Base-by-base conservation (phyloP, 1,140 invertebrate species). In the Bicyclus anynana region DNA sequence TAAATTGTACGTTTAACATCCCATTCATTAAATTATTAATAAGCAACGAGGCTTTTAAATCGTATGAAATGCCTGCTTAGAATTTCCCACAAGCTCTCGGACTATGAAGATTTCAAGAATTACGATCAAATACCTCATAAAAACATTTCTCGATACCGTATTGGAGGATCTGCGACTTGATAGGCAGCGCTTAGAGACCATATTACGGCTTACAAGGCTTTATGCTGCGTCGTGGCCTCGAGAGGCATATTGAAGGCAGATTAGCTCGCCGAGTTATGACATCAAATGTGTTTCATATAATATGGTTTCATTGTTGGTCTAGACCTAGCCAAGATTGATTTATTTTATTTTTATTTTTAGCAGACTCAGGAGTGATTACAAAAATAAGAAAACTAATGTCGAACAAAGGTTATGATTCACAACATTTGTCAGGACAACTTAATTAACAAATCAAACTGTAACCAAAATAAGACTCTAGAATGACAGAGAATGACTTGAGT, bases 121-220 rank as follows among this genome's bases (percentile, higher is more conserved):
- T 21, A 20, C 35, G 50, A 52, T 52, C 21, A 26, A 40, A 52
- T 49, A 49, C 47, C 14, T 49, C 47, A 49, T 27, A 40, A 49
- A 49, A 49, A 52, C 37, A 52, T 52, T 37, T 40, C 17, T 29
- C 47, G 54, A 49, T 56, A 33, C 26, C 23, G 54, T 56, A 49
- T 49, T 40, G 21, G 35, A 29, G 20, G 44, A n/a, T n/a, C n/a
- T n/a, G n/a, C n/a, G n/a, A 38, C 12, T 13, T 35, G 23, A 16
- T 51, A 50, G 47, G 46, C 16, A 50, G 16, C 46, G 16, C 54
- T 29, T 14, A 10, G 17, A 12, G 23, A 29, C 40, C 26, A 38
- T 50, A 57, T 57, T 57, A 57, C 33, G 29, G 44, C 44, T 55
- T 54, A 54, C 17, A 33, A 13, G 17, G 26, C 38, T 53, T 53